Evolutionary conservation across 1,140 invertebrate species (phyloP), one percentile per base, ranked within the genome.

Genomic region (Araneus ventricosus): DNA sequence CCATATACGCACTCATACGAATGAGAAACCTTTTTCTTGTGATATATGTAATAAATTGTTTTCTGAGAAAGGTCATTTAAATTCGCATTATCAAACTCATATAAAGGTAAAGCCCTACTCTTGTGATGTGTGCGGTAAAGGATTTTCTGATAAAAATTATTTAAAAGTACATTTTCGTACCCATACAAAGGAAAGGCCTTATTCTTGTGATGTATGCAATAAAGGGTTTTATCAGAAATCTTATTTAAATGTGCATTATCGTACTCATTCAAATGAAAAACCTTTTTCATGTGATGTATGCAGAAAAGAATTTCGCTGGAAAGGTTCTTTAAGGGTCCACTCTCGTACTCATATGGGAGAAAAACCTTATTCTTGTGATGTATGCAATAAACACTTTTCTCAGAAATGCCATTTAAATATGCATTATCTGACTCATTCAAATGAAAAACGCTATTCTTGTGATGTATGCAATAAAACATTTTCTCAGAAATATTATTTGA

Each of bases 21-120:
- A 98, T 22, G 97, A 98, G 95, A 98, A 98, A 94, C 98, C 98
- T 0, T 98, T 98, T 95, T 96, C 96, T 61, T 99, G 98, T 27
- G 84, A 14, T 17, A 34, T 45, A 57, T 45, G 37, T 57, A 5
- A 57, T 3, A 59, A 45, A 27, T 7, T 7, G 20, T 86, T 86
- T 59, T 30, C 3, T 45, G 20, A 57, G 1, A 52, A 52, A 59
- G 24, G 6, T 27, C 39, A 1, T 59, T 30, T 86, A 45, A 57
- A 86, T 24, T 24, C 7, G 22, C 39, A 52, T 59, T 24, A 6
- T 24, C n/a, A n/a, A 24, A 17, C 34, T 30, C 79, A 82, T 10
- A 0, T 22, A 5, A 34, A 10, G 4, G 63, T 22, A 30, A 70
- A 70, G 24, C 10, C 20, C 0, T 52, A 52, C 3, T 52, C 45